Evolutionary conservation across 1,140 invertebrate species (phyloP).

Genomic region (Spodoptera frugiperda): DNA sequence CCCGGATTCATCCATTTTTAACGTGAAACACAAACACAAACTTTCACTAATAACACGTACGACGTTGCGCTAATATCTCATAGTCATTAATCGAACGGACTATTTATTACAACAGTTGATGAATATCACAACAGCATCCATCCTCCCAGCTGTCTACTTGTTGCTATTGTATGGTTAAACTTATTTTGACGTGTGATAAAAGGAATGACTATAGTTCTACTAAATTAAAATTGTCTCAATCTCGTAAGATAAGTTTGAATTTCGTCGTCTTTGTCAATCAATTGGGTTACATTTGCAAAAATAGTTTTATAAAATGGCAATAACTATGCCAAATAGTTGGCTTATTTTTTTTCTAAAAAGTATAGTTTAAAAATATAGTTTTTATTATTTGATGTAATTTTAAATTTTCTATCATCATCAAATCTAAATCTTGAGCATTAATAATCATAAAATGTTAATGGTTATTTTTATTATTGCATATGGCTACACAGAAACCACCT

Average conservation of each 20-base stretch:
- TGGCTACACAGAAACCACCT: constrained; percentile 54
- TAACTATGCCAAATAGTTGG: neutral
- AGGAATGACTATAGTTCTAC: constrained; percentile 71
- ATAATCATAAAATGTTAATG: too few relatives aligned
- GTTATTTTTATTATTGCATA: neutral
- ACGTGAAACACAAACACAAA: constrained; percentile 78
- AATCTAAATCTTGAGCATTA: too few relatives aligned
- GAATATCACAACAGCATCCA: constrained; percentile 76
- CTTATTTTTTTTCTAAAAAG: neutral
- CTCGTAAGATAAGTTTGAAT: constrained; percentile 27
- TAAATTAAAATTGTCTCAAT: constrained; percentile 57
- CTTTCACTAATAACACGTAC: constrained; percentile 70
- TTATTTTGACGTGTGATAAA: constrained; percentile 65
- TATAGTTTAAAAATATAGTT: neutral
- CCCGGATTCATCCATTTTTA: constrained; percentile 89
- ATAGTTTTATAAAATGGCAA: constrained; percentile 41
- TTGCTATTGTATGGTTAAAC: constrained; percentile 75
- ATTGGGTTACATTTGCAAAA: constrained; percentile 38
- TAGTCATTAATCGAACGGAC: constrained; percentile 65
- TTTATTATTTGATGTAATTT: too few relatives aligned
- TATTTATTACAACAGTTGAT: constrained; percentile 68
- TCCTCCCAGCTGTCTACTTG: constrained; percentile 83
- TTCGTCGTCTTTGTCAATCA: constrained; percentile 31
- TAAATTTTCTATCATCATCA: too few relatives aligned
- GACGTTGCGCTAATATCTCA: constrained; percentile 61